Evolutionary conservation across 2,113 vertebrate genomes (phyloP), one percentile per base, ranked within the genome.

Genomic region (Plestiodon gilberti): DNA sequence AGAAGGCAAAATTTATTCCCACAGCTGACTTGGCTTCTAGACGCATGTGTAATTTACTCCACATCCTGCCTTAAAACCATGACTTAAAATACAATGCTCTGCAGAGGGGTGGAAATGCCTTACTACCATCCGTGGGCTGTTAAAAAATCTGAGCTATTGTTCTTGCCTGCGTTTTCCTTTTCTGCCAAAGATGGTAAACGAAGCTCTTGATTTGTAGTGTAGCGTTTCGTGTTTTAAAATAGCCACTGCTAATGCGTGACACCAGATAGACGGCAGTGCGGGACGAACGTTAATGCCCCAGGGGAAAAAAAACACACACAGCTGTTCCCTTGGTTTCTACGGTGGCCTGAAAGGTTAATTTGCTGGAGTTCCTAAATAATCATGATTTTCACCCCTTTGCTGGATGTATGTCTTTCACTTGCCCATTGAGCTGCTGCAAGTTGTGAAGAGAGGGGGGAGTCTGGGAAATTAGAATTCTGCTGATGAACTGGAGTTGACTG

Each of bases 321-420:
- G 92, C 94, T 93, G 93, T 90, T 94, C 82, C 90, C 91, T 93
- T 87, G 85, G 86, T 80, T 92, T 94, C 85, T 89, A 88, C 91
- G 57, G n/a, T 78, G 64, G 91, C 88, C 89, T 84, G 79, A 14
- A 75, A n/a, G 90, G 89, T 89, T 93, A 87, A 93, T 94, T 94
- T 91, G 89, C 90, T 92, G 85, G 89, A 78, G 87, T 95, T 93
- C 90, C 95, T 87, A 57, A 74, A 83, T 78, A 61, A 88, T 71
- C 87, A 65, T 83, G 22, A 89, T 92, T 88, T 84, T 30, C 1
- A 0, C 87, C 81, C 85, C 91, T 82, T 83, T 17, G 83, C 88
- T 83, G 80, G 89, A 67, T 70, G 84, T 89, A 77, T 88, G 23
- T 61, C 25, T 52, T 35, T 70, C 18, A 91, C 62, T 0, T 28